Base-by-base conservation (phyloP, 92 coral and sea anemone genomes). In the Porites cylindrica region DNA sequence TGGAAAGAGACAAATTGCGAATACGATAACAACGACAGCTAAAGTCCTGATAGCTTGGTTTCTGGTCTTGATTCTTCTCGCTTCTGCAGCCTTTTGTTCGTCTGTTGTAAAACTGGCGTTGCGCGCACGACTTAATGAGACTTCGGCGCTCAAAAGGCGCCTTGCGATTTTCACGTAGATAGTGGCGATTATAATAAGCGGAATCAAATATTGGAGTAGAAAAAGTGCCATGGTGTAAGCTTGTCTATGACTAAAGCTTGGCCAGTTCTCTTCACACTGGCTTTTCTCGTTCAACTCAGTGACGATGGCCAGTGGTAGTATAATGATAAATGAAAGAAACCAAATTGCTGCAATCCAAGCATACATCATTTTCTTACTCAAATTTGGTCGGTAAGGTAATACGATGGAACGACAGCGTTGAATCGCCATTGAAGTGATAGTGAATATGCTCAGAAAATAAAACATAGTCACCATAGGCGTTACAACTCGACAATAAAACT, bases 1-100 rank as follows among this genome's bases (percentile, higher is more conserved):
- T 10, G 98, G 98, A 21, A 96, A 83, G 89, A 95, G 91, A 56
- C 95, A 91, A 4, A 93, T 70, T 4, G 96, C 93, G 78, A 96
- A 96, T 52, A 90, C 38, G 24, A 91, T 75, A 13, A 95, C 95
- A 14, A 96, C 93, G 4, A 91, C 90, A 0, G 96, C 95, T 16
- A 96, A 89, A 52, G 94, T 92, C 51, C 94, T 86, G 16, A 96
- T 92, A 10, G 95, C 88, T 65, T 92, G 96, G 67, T 88, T 79
- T 12, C 83, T 61, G 29, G 87, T 91, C 70, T 96, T 95, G 10
- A 47, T 78, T 66, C 89, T 83, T 63, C 82, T 67, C 11, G 87
- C 86, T 10, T 79, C 82, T 72, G 89, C 90, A 10, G 92, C 88
- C n/a, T 84, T 70, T 64, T 94, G 91, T 19, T 94, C 96, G n/a